Base-by-base conservation (phyloP, 2,797 vertebrate species). In the Trachurus trachurus region DNA sequence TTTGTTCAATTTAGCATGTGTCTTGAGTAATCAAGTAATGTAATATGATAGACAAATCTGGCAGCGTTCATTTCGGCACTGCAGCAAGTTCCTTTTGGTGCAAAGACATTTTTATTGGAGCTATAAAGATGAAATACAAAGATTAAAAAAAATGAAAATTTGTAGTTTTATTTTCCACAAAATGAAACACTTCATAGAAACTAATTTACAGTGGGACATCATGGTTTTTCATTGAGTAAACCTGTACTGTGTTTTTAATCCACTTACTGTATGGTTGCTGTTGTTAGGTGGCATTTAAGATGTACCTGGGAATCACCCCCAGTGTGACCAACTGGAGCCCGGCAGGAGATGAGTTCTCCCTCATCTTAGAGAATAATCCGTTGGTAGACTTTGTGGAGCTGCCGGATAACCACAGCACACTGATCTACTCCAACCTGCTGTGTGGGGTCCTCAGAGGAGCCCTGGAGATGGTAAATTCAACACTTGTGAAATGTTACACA, bases 251-350 rank as follows among this genome's bases (percentile, higher is more conserved):
- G 1, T 50, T 57, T 21, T 2, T 26, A 31, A 21, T 54, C n/a
- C 63, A 45, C 31, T 52, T 26, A 4, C 42, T 15, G 6, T 54
- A 6, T 65, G 66, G 42, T 54, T 53, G 8, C 37, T 58, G 9
- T 31, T 64, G 13, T 63, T 91, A 99, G 98, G 96, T 98, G 78
- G 98, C 98, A 0, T 99, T 99, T 89, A 99, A 99, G 93, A 99
- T 98, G 97, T 99, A 99, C 88, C 92, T 99, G 89, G 98, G 98
- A 79, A 93, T 98, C 90, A 99, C 98, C 62, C 98, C 98, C 0
- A 99, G 97, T 68, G 97, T 99, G 94, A 99, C 98, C 87, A 99
- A 99, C 91, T 99, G 98, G 98, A 99, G 98, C 88, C 98, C 98
- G 12, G 98, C 97, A 10, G 98, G 98, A 0, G 98, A 99, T 0